These are phyloP conservation scores for Drosophila teissieri DNA, from an alignment of 1,140 invertebrate genomes.

Conservation along the genomic window DNA sequence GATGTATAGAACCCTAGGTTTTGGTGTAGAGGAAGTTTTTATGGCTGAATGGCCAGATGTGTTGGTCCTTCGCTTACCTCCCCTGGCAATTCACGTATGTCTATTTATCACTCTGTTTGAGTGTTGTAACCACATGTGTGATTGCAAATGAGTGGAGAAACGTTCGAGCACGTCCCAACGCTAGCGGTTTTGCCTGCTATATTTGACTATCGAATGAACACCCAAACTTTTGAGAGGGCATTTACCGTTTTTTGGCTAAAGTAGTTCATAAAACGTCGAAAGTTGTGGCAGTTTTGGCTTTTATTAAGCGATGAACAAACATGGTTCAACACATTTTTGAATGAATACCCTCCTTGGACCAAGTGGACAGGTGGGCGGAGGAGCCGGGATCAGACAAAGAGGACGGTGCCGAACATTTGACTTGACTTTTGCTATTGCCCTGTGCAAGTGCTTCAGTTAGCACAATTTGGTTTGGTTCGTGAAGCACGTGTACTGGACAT, in stretches of 20 bases:
- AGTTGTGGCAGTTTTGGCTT: slow-evolving; percentile 57
- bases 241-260: background rate
- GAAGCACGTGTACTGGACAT: slow-evolving; percentile 50
- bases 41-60: background rate
- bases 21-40: background rate
- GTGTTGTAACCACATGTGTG: slow-evolving; percentile 2
- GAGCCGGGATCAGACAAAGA: background rate
- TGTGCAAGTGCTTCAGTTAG: slow-evolving; percentile 12
- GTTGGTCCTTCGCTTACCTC: slow-evolving; percentile 5
- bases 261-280: slow-evolving; percentile 8
- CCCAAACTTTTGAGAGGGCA: background rate
- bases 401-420: background rate
- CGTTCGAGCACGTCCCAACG: slow-evolving; percentile 47
- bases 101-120: background rate
- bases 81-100: background rate
- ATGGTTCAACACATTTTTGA: slow-evolving; percentile 1
- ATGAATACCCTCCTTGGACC: slow-evolving; percentile 13
- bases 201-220: slow-evolving; percentile 61
- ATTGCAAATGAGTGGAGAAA: background rate
- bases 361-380: slow-evolving; percentile 2
- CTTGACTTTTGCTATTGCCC: slow-evolving; percentile 6
- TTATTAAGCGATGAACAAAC: slow-evolving; percentile 56
- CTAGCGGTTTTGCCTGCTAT: slow-evolving; percentile 58
- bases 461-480: slow-evolving; percentile 18
- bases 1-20: background rate